Conservation (phyloP, 2,797 vertebrate species). For the Poecile montanus region DNA sequence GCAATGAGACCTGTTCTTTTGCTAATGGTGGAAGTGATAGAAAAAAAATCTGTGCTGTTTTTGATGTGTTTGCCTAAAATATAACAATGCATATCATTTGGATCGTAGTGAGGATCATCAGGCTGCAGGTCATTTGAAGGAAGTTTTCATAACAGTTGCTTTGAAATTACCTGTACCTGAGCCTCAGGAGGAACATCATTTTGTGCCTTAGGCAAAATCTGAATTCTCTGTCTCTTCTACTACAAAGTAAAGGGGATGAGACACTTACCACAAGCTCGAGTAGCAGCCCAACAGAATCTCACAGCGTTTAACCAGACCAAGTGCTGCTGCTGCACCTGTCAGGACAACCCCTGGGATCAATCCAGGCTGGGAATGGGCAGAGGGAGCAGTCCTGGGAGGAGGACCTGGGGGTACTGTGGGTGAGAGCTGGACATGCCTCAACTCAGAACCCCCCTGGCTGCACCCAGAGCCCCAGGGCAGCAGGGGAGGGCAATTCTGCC, state of each 20-base stretch:
- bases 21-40: neutral
- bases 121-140: neutral
- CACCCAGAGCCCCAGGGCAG: neutral
- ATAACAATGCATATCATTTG: neutral
- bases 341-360: accelerated
- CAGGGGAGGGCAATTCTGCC: neutral
- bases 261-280: neutral
- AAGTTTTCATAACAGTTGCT: neutral
- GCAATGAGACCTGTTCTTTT: conserved; percentile 65
- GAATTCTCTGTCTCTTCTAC: neutral
- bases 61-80: neutral
- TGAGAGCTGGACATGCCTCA: neutral
- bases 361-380: neutral
- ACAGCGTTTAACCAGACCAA: neutral
- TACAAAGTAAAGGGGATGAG: neutral
- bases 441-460: neutral
- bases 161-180: neutral
- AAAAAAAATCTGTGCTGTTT: neutral
- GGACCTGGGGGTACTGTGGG: neutral
- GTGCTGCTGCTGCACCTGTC: neutral
- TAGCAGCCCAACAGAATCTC: neutral
- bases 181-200: neutral
- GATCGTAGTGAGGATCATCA: neutral
- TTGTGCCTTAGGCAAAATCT: neutral
- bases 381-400: neutral